Evolutionary conservation across 2,888 invertebrate species (phyloP).

Genomic region (Theristus sp.): DNA sequence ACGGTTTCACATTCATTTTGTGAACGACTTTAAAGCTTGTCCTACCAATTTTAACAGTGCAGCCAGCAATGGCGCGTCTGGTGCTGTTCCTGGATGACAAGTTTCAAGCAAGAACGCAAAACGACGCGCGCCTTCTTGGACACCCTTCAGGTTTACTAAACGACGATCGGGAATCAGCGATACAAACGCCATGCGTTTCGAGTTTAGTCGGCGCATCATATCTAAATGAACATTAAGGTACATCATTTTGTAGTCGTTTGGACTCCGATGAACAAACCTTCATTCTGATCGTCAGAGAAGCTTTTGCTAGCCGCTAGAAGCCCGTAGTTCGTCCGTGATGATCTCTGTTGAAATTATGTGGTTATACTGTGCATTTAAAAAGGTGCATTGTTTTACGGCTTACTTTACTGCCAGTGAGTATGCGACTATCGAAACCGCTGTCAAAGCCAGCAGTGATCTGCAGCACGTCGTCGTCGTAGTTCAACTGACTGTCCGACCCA

Average conservation of each 20-base stretch:
- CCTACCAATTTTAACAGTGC: conserved; percentile 76
- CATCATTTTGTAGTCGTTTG: too few species aligned
- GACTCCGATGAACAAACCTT: too few species aligned
- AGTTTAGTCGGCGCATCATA: not conserved
- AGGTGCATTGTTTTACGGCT: too few species aligned
- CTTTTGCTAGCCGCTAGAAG: too few species aligned
- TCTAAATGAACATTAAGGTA: not conserved
- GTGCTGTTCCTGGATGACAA: conserved; percentile 82
- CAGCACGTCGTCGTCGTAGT: conserved; percentile 5
- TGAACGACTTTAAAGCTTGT: too few species aligned
- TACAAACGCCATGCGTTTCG: not conserved
- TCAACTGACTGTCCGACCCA: conserved; percentile 3
- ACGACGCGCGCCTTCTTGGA: not conserved
- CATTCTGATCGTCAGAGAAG: too few species aligned
- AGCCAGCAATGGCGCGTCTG: conserved; percentile 83
- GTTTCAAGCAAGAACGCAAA: conserved; percentile 70
- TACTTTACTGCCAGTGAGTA: too few species aligned
- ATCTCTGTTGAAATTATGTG: too few species aligned
- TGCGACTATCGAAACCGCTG: too few species aligned
- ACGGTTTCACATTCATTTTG: too few species aligned
- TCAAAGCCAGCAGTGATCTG: conserved; percentile 1
- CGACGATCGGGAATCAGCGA: not conserved
- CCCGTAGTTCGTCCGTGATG: too few species aligned
- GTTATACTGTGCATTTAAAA: too few species aligned
- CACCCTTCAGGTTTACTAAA: not conserved